A percentile compares a stretch with the other conserved stretches of the same genome.
phyloP scores from a whole-genome alignment of 2,113 vertebrate genomes.

The Podarcis cretensis region DNA sequence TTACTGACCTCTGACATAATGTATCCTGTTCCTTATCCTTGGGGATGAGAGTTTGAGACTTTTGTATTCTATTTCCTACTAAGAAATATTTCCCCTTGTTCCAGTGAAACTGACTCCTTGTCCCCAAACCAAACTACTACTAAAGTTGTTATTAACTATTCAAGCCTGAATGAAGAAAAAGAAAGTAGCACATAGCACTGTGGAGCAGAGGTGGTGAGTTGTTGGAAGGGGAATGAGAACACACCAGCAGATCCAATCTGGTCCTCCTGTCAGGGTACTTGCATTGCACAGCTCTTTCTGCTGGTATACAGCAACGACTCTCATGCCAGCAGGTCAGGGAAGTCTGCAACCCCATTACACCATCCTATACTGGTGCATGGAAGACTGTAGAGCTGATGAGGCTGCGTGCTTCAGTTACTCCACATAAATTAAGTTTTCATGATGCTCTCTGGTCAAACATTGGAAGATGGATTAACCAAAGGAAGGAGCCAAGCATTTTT shows the following conservation, averaged over 20 bases:
- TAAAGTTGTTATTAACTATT: slow-evolving; percentile 32
- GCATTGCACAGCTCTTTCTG: too few species aligned
- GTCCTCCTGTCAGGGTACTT: too few species aligned
- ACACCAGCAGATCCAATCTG: too few species aligned
- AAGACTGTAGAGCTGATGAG: slow-evolving; percentile 50
- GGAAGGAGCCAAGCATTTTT: slow-evolving; percentile 35
- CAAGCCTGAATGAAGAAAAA: slow-evolving; percentile 68
- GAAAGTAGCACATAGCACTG: neutral
- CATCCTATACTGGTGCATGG: slow-evolving; percentile 15
- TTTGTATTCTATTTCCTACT: slow-evolving; percentile 55
- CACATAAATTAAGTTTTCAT: slow-evolving; percentile 30
- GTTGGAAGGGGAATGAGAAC: too few species aligned
- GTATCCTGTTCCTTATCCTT: slow-evolving; percentile 47
- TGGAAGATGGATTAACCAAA: slow-evolving; percentile 43
- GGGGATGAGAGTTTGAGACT: slow-evolving; percentile 22
- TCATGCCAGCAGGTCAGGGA: too few species aligned
- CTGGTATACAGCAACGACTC: too few species aligned
- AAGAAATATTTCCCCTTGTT: slow-evolving; percentile 45
- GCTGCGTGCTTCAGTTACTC: slow-evolving; percentile 35
- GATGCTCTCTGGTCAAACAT: slow-evolving; percentile 23
- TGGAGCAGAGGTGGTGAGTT: neutral
- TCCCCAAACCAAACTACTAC: slow-evolving; percentile 54
- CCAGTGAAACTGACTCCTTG: slow-evolving; percentile 43
- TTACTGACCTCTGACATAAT: slow-evolving; percentile 49
- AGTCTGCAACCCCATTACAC: too few species aligned